Conservation (phyloP, 2,888 invertebrate genomes). For the Drosophila borealis region DNA sequence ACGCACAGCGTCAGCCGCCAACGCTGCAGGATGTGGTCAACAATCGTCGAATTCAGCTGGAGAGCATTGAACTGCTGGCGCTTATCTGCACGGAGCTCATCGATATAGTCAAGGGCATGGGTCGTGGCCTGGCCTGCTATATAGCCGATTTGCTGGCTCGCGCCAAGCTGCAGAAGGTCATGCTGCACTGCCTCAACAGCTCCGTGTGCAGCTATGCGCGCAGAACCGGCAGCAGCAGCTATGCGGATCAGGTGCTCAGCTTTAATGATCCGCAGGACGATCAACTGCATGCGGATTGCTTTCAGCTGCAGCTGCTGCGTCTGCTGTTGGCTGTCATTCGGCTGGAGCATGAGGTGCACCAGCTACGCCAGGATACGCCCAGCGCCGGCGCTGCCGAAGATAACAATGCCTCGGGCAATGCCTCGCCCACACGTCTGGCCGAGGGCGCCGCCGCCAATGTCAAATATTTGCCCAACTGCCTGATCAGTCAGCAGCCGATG, state of each 20-base stretch:
- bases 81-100: slow-evolving; percentile 90
- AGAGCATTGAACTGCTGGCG: slow-evolving; percentile 90
- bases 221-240: slow-evolving; percentile 83
- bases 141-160: slow-evolving; percentile 90
- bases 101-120: slow-evolving; percentile 90
- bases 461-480: slow-evolving; percentile 88
- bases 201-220: slow-evolving; percentile 86
- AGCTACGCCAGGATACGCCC: slow-evolving; percentile 85
- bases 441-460: slow-evolving; percentile 84
- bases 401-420: slow-evolving; percentile 74
- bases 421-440: slow-evolving; percentile 81
- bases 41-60: slow-evolving; percentile 91
- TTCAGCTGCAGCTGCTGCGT: slow-evolving; percentile 89
- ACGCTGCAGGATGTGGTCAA: slow-evolving; percentile 89
- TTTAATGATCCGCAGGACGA: slow-evolving; percentile 90
- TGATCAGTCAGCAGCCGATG: slow-evolving; percentile 92
- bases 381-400: slow-evolving; percentile 58
- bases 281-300: slow-evolving; percentile 88
- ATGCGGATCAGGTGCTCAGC: slow-evolving; percentile 90
- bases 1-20: slow-evolving; percentile 85
- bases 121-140: slow-evolving; percentile 90
- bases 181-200: slow-evolving; percentile 92
- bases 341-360: slow-evolving; percentile 89
- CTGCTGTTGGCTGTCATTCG: slow-evolving; percentile 90
- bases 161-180: slow-evolving; percentile 93